Evolutionary conservation across 2,888 invertebrate species (phyloP), one percentile per base, ranked within the genome.

Genomic region (Pasiphila rectangulata): DNA sequence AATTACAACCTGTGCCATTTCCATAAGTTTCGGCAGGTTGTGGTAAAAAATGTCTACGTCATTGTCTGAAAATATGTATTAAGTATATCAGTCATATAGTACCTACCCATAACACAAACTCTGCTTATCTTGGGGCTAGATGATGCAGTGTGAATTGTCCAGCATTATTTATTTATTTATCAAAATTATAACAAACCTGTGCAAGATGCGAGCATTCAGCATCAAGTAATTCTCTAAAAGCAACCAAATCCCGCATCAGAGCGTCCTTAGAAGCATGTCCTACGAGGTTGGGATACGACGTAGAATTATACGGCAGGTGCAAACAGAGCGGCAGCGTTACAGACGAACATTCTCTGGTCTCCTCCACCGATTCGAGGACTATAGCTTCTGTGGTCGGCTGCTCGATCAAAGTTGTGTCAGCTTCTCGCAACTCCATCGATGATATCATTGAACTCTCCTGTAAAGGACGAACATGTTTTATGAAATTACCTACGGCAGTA

Each of bases 171-270:
- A n/a, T n/a, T n/a, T n/a, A n/a, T n/a, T n/a, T n/a, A n/a, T n/a
- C n/a, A n/a, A 6, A 17, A 19, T 6, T 7, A 23, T 17, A 9
- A 15, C 29, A 19, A 25, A 87, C 88, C 73, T 95, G 95, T 0
- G 97, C 96, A 60, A 95, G 91, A 54, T 94, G 91, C 64, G 95
- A 96, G 75, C 97, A 97, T 79, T 97, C 96, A 0, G 95, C 95
- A 72, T 97, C 97, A 4, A 97, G 93, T n/a, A 97, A 83, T 73
- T 95, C 96, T 50, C 95, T 92, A 71, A 95, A 96, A 0, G 94
- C 91, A 34, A 96, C 95, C 12, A 96, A 91, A 72, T 96, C 94
- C 25, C 92, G 69, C 57, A 84, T 63, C 27, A 96, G 91, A 27
- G 94, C 93, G 16, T 91, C 90, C 29, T 89, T 73, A 1, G 90